These are phyloP conservation scores for Lasiurus borealis DNA, from an alignment of 2,113 vertebrate species.

Conservation along the genomic window DNA sequence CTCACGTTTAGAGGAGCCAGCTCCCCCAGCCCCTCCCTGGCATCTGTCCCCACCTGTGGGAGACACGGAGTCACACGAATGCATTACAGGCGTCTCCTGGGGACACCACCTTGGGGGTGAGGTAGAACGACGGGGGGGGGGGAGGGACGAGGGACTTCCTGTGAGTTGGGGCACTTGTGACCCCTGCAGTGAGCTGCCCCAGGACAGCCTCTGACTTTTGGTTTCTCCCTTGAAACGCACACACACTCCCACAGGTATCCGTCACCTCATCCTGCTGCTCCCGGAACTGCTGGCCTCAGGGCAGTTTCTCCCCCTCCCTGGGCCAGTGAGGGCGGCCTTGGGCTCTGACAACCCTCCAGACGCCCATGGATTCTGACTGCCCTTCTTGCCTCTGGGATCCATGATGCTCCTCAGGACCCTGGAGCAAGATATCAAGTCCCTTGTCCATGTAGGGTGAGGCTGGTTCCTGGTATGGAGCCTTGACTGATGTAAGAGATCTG, in stretches of 20 bases:
- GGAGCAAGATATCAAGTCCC: rapidly evolving
- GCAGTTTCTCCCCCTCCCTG: not conserved
- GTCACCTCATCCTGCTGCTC: not conserved
- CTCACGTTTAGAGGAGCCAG: not conserved
- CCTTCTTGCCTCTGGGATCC: not conserved
- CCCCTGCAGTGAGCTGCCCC: not conserved
- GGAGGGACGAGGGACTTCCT: too few relatives aligned
- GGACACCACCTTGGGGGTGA: not conserved
- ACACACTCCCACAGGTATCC: not conserved
- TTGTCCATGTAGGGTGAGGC: not conserved
- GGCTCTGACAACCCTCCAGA: not conserved
- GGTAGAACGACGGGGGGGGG: rapidly evolving
- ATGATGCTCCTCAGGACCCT: not conserved
- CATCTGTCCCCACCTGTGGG: not conserved
- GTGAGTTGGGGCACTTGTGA: not conserved
- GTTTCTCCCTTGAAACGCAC: not conserved
- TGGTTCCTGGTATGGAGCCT: not conserved
- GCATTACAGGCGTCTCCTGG: not conserved
- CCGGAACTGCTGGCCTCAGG: not conserved
- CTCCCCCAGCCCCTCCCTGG: not conserved
- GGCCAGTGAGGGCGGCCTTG: too few relatives aligned
- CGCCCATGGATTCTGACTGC: rapidly evolving
- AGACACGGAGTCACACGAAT: not conserved
- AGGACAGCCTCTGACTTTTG: not conserved
- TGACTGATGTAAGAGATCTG: not conserved